phyloP scores from a whole-genome alignment of 2,797 vertebrate species.

The Paedocypris micromegethes region DNA sequence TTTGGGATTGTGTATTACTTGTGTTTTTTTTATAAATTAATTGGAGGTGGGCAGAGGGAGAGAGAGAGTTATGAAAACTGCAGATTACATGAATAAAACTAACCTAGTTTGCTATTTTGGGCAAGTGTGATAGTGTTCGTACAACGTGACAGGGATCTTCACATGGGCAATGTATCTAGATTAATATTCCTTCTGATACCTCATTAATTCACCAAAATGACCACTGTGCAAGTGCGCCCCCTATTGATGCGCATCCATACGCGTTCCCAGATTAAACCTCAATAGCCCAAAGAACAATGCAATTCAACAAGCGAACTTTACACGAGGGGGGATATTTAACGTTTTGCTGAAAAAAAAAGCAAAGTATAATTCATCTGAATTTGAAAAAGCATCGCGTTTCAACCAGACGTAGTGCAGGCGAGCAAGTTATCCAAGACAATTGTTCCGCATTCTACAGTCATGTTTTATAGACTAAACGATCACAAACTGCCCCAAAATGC shows the following conservation, averaged over 20 bases:
- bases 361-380: not conserved
- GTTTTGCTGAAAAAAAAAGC: not conserved
- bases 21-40: constrained; percentile 5
- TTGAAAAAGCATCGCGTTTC: not conserved
- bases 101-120: constrained; percentile 22
- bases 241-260: constrained; percentile 51
- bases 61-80: not conserved
- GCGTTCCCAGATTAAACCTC: constrained; percentile 22
- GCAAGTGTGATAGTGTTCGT: constrained; percentile 53
- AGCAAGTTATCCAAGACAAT: constrained; percentile 34
- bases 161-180: constrained; percentile 48
- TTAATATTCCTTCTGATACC: constrained; percentile 64
- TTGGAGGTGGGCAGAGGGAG: constrained; percentile 26
- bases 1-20: constrained; percentile 3
- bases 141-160: constrained; percentile 67
- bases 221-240: constrained; percentile 69
- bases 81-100: constrained; percentile 10
- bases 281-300: constrained; percentile 23
- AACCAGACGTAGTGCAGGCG: constrained; percentile 1
- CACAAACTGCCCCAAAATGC: not conserved
- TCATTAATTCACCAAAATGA: constrained; percentile 55
- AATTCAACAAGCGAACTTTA: constrained; percentile 25
- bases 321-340: not conserved
- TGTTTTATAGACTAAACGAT: constrained; percentile 8
- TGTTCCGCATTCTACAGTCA: constrained; percentile 34